A percentile compares a stretch with the other conserved stretches of the same genome.
phyloP scores from a whole-genome alignment of 1,140 invertebrate species.

The Rhopalosiphum maidis region DNA sequence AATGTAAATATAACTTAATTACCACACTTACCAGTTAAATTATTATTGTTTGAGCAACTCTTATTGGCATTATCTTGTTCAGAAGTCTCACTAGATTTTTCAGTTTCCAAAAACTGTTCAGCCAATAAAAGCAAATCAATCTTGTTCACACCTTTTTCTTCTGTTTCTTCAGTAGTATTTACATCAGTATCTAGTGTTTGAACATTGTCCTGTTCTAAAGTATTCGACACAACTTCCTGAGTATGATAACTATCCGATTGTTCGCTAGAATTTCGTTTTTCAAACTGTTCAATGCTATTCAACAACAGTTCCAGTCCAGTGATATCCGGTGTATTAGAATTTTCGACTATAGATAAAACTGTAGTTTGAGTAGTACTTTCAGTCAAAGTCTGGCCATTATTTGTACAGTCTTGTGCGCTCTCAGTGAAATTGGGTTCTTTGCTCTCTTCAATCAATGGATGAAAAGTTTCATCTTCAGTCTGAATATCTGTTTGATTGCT shows the following conservation, averaged over 20 bases:
- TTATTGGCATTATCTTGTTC: not conserved
- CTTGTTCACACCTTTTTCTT: constrained; percentile 55
- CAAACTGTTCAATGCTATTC: constrained; percentile 54
- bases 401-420: not conserved
- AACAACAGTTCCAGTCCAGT: constrained; percentile 43
- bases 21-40: not conserved
- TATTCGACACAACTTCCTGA: not conserved
- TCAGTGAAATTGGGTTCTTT: constrained; percentile 25
- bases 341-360: constrained; percentile 29
- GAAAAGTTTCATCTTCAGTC: constrained; percentile 44
- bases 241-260: not conserved
- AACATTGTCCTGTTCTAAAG: not conserved
- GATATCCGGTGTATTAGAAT: constrained; percentile 37
- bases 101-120: constrained; percentile 55
- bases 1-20: not conserved
- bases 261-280: constrained; percentile 32
- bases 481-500: constrained; percentile 50
- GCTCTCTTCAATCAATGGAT: constrained; percentile 15
- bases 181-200: not conserved
- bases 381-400: not conserved
- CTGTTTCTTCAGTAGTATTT: not conserved
- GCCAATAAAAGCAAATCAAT: constrained; percentile 51
- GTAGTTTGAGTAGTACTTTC: constrained; percentile 24
- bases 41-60: constrained; percentile 34
- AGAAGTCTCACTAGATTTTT: constrained; percentile 37